Evolutionary conservation across 2,888 invertebrate genomes (phyloP), one percentile per base, ranked within the genome.

Genomic region (Acronicta alni): DNA sequence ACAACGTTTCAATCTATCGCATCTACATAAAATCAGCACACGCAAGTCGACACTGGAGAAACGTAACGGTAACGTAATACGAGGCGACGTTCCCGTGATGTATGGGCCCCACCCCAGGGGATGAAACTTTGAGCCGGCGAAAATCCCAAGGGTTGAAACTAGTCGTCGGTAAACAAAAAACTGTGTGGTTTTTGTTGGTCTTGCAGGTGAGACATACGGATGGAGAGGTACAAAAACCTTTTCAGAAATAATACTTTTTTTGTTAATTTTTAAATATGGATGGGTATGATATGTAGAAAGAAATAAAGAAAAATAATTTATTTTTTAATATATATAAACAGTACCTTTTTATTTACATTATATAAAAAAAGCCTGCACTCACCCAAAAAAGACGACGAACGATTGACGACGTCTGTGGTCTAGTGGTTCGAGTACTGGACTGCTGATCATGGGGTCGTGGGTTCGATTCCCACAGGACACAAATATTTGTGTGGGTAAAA

Each of bases 131-230:
- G 60, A 66, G 72, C 79, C 75, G 72, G 58, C 72, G 60, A 75
- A 77, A 77, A 80, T 80, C 83, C 80, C 70, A 18, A 30, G 73
- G 74, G 78, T 67, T 67, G 56, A 52, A 78, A 83, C 81, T 80
- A 78, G 68, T 78, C 71, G 73, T 55, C 61, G 65, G 77, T 72
- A 74, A 79, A 80, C 77, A 83, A 84, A 84, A 82, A 84, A 75
- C 63, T 69, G 67, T 56, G 66, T 44, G 61, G 56, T 79, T 82
- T 74, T 77, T 80, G 70, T 74, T 64, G 18, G 72, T 44, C 51
- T 66, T 66, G 46, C 54, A 14, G 37, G n/a, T 45, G 38, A 1
- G 69, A 77, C 68, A 75, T 62, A 81, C 65, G 18, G 67, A 37
- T 60, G 30, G 1, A 0, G 20, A 46, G 43, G 15, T 18, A 14